A percentile compares a stretch with the other conserved stretches of the same genome.
These are phyloP conservation scores for Strix aluco DNA, from an alignment of 2,113 vertebrate species.

Conservation along the genomic window DNA sequence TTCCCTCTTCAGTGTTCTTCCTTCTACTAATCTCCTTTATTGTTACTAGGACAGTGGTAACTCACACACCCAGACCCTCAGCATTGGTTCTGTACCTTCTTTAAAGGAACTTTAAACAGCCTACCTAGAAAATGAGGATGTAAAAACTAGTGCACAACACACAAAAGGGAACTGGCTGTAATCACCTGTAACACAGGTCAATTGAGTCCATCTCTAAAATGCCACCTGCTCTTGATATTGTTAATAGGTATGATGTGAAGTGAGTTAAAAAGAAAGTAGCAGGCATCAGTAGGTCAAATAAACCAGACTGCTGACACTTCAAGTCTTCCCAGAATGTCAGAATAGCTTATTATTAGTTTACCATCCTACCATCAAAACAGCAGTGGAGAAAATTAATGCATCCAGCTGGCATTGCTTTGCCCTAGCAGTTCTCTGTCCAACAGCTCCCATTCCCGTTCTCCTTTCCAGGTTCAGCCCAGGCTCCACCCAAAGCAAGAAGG, in stretches of 20 bases:
- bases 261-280: not conserved
- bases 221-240: not conserved
- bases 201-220: not conserved
- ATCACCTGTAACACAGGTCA: not conserved
- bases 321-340: not conserved
- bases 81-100: not conserved
- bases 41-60: not conserved
- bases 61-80: not conserved
- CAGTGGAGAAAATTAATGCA: not conserved
- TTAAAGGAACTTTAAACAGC: not conserved
- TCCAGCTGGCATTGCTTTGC: accelerated
- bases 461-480: not conserved
- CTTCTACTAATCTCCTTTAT: not conserved
- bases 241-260: not conserved
- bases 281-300: not conserved
- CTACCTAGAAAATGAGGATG: not conserved
- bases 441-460: not conserved
- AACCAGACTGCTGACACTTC: not conserved
- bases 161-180: not conserved
- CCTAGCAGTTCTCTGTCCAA: not conserved
- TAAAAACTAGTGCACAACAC: not conserved
- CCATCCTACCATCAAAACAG: not conserved
- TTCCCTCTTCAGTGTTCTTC: not conserved
- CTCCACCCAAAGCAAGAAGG: not conserved
- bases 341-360: not conserved